Percentiles rank a stretch among this genome's conserved stretches.
Evolutionary conservation across 1,140 invertebrate species (phyloP).

Genomic region (Drosophila cardini): DNA sequence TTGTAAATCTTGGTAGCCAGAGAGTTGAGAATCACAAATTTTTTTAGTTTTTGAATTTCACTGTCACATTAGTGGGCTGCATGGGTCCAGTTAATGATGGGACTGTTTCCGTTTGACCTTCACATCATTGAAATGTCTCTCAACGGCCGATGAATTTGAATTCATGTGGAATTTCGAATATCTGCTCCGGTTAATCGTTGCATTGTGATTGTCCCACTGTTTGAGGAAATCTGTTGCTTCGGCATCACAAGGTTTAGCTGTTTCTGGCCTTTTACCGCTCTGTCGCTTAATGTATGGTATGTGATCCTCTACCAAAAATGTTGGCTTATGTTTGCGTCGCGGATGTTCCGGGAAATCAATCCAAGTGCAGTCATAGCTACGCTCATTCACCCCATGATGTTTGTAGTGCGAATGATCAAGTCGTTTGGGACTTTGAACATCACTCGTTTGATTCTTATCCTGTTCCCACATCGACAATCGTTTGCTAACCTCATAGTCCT

Average conservation of each 20-base stretch:
- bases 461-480: slow-evolving; percentile 65
- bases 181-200: slow-evolving; percentile 28
- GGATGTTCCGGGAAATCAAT: slow-evolving; percentile 43
- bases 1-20: neutral
- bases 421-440: neutral
- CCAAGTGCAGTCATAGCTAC: slow-evolving; percentile 57
- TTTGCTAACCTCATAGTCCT: slow-evolving; percentile 49
- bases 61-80: neutral
- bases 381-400: slow-evolving; percentile 18
- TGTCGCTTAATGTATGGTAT: neutral
- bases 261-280: slow-evolving; percentile 20
- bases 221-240: slow-evolving; percentile 40
- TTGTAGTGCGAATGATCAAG: slow-evolving; percentile 47
- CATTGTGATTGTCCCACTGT: slow-evolving; percentile 39
- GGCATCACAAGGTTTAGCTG: slow-evolving; percentile 40
- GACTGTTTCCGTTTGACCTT: neutral
- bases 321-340: neutral
- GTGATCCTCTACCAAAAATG: neutral
- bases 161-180: neutral
- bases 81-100: neutral
- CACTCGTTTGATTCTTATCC: neutral
- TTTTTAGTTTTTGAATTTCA: neutral
- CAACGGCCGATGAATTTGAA: neutral
- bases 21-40: neutral
- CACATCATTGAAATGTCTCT: neutral